Evolutionary conservation across 2,888 invertebrate genomes (phyloP).

Genomic region (Notodonta ziczac): DNA sequence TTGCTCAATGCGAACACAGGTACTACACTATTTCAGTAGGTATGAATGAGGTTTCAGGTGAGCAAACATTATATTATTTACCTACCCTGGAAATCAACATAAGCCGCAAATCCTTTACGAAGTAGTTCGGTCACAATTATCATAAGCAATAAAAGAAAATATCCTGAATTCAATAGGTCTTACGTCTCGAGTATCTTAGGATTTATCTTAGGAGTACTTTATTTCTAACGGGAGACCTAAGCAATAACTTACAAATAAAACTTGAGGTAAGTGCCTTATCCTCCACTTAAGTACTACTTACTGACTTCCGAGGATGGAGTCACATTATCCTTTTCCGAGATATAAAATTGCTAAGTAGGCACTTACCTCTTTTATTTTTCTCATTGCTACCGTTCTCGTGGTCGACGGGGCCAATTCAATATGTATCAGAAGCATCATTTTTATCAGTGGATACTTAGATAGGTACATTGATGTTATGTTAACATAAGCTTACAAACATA

Average conservation of each 20-base stretch:
- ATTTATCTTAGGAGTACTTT: not conserved
- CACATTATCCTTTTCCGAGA: not conserved
- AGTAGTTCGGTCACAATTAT: not conserved
- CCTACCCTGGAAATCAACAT: not conserved
- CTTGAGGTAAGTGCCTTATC: not conserved
- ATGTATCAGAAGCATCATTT: not conserved
- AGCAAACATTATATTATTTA: not conserved
- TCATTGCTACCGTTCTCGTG: not conserved
- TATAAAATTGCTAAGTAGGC: not conserved
- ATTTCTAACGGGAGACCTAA: not conserved
- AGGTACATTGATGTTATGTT: too few relatives aligned
- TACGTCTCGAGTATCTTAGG: not conserved
- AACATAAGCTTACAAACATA: too few relatives aligned
- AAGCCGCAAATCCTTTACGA: too few relatives aligned
- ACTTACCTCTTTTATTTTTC: not conserved
- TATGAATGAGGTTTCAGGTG: too few relatives aligned
- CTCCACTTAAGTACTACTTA: slow-evolving; percentile 1
- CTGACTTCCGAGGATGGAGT: not conserved
- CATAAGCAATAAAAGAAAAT: not conserved
- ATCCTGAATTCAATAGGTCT: not conserved
- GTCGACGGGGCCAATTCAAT: not conserved
- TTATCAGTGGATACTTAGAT: too few relatives aligned
- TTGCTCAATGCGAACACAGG: not conserved
- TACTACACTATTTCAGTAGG: too few relatives aligned
- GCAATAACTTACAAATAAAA: not conserved